Percentiles rank a stretch among this genome's conserved stretches.
phyloP scores from a whole-genome alignment of 2,888 invertebrate genomes.

The Acrocyrtus sp. region DNA sequence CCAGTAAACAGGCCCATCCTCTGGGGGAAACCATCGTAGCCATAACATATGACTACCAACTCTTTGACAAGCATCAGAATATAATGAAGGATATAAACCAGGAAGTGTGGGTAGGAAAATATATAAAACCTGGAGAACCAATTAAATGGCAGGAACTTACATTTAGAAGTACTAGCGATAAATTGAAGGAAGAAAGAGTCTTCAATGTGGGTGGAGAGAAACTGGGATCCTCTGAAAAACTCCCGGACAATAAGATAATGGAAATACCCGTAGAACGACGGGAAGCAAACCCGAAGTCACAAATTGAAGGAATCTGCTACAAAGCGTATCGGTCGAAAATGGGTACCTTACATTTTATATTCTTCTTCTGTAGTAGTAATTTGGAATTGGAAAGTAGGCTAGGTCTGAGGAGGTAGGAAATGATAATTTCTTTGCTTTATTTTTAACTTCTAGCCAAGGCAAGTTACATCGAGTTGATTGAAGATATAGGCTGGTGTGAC shows the following conservation, averaged over 20 bases:
- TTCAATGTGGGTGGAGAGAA: constrained; percentile 35
- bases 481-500: constrained; percentile 35
- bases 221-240: constrained; percentile 3
- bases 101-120: constrained; percentile 43
- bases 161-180: background rate
- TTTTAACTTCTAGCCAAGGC: background rate
- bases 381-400: too few relatives aligned
- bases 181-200: constrained; percentile 19
- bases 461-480: constrained; percentile 9
- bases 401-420: too few relatives aligned
- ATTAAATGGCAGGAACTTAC: constrained; percentile 26
- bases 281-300: constrained; percentile 25
- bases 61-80: background rate
- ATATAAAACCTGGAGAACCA: constrained; percentile 1
- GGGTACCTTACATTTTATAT: too few relatives aligned
- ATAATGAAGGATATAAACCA: background rate
- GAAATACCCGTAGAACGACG: constrained; percentile 12
- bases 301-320: constrained; percentile 37
- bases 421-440: too few relatives aligned
- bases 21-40: constrained; percentile 44
- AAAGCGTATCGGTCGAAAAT: constrained; percentile 31
- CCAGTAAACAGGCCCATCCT: constrained; percentile 11
- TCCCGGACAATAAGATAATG: constrained; percentile 22
- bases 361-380: too few relatives aligned
- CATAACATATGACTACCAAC: constrained; percentile 48